phyloP scores from a whole-genome alignment of 2,797 vertebrate genomes.

The Trichosurus vulpecula region DNA sequence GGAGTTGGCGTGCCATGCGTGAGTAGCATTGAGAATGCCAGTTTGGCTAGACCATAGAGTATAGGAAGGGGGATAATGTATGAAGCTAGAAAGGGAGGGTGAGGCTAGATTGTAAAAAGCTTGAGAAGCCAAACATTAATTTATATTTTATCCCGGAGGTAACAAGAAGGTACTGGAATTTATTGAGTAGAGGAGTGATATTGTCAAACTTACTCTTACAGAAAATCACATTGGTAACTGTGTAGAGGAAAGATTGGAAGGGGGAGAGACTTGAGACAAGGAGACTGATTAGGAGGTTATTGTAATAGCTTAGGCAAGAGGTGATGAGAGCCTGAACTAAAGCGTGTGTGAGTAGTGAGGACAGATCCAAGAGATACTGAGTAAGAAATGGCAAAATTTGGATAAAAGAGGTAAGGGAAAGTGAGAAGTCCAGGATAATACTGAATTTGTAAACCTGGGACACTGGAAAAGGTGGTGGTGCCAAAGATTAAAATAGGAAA shows the following conservation, averaged over 20 bases:
- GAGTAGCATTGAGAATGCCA: too few relatives aligned
- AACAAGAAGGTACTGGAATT: neutral
- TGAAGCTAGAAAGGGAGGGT: neutral
- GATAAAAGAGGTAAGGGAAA: neutral
- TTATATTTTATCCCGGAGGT: neutral
- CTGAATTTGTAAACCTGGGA: neutral
- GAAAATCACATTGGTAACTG: neutral
- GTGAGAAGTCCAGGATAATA: neutral
- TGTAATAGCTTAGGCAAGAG: neutral
- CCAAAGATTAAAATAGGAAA: too few relatives aligned
- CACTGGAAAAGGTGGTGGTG: too few relatives aligned
- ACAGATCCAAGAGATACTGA: neutral
- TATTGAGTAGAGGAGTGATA: neutral
- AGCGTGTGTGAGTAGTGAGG: neutral
- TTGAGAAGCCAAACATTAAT: neutral
- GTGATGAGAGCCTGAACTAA: neutral
- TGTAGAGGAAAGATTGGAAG: neutral
- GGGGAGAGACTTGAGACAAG: neutral
- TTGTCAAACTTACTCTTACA: neutral
- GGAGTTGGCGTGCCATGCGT: too few relatives aligned
- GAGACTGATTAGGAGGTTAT: neutral
- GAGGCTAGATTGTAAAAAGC: neutral
- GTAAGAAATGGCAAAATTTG: neutral
- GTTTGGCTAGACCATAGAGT: too few relatives aligned
- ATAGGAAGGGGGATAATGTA: neutral